Base-by-base conservation (phyloP, 2,113 vertebrate genomes). In the Danionella cerebrum region DNA sequence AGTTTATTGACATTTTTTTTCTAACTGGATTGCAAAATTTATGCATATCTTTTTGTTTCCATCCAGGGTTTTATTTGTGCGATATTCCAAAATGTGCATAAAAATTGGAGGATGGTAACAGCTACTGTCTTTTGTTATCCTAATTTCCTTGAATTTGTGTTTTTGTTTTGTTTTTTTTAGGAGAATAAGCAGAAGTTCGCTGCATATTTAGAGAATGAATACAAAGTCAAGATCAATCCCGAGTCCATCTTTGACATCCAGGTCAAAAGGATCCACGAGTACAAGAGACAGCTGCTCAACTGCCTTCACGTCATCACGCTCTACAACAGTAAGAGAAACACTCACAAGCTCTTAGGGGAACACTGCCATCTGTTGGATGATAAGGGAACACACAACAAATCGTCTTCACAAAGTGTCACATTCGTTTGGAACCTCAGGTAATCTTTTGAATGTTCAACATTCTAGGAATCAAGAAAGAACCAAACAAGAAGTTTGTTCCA, bases 211-310 rank as follows among this genome's bases (percentile, higher is more conserved):
- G 88, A 93, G 78, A 75, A 87, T 59, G 84, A 90, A 10, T 91
- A 90, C 73, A 88, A 89, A 44, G 86, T 94, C 21, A 91, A 91
- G 70, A 87, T 94, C 80, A 94, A 92, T 50, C 84, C 89, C 0
- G 78, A 80, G 0, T 94, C 92, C 71, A 87, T 95, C 82, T 95
- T 94, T 0, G 91, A 95, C 1, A 86, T 94, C 38, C 92, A 94
- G 0, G 91, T 94, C 70, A 95, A 94, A 84, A 82, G 93, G 75
- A 93, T 93, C 78, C 92, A 93, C 0, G 92, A 94, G 77, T 94
- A 93, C 73, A 94, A 94, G 79, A 82, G 92, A 63, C 92, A 94
- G 5, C 83, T 94, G 57, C 87, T 94, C 42, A 94, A 89, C 80
- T 92, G 91, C 70, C 83, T 95, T 51, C 91, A 93, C 1, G 71